Conservation (phyloP, 2,113 vertebrate species). For the Gallinago media region DNA sequence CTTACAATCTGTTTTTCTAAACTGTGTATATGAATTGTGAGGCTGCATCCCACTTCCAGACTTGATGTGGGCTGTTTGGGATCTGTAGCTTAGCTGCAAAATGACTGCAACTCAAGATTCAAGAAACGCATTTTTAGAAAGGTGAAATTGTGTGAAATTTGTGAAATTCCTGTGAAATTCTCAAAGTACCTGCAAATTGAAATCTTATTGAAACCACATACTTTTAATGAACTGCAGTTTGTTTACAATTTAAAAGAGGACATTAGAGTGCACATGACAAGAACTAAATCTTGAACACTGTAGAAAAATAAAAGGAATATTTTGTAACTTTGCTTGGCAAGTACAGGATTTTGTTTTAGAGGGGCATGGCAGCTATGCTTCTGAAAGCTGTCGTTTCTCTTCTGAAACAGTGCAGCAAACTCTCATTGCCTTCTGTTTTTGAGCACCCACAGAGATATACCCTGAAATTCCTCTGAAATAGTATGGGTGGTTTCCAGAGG, state of each 20-base stretch:
- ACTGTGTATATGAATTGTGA: neutral
- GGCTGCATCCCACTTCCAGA: neutral
- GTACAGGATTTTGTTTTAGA: neutral
- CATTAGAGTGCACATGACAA: neutral
- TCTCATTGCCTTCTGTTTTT: neutral
- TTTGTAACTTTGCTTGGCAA: neutral
- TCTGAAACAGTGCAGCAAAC: neutral
- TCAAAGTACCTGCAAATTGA: neutral
- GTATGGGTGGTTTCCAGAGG: neutral
- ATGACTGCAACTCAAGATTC: neutral
- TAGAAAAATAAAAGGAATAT: neutral
- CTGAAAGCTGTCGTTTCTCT: neutral
- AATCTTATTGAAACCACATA: neutral
- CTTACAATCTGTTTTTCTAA: neutral
- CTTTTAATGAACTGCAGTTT: neutral
- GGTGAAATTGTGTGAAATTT: too few relatives aligned
- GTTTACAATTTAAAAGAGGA: neutral
- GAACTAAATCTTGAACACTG: neutral
- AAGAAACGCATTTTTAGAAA: neutral
- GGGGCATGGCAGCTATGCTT: neutral
- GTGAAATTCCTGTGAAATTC: neutral
- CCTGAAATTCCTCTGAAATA: slow-evolving; percentile 2
- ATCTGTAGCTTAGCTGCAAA: neutral
- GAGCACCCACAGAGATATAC: neutral
- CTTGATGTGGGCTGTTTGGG: neutral